Conservation (phyloP, 2,797 vertebrate genomes). For the Acanthurus lineatus region DNA sequence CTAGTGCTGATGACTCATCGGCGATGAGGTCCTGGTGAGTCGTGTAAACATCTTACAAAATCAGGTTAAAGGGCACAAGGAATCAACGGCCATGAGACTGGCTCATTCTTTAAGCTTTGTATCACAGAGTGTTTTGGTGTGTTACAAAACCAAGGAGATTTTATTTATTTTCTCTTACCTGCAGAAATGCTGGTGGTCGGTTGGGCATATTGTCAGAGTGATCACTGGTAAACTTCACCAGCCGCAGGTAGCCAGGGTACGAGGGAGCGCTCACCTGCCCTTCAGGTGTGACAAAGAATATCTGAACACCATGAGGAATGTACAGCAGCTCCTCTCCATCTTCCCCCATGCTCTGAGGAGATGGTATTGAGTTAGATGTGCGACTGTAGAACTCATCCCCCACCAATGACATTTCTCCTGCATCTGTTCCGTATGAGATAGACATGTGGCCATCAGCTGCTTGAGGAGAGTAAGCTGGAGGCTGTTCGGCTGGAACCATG, state of each 20-base stretch:
- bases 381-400: slow-evolving; percentile 91
- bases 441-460: slow-evolving; percentile 93
- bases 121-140: neutral
- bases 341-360: slow-evolving; percentile 89
- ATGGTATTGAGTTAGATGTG: slow-evolving; percentile 83
- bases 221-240: slow-evolving; percentile 92
- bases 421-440: slow-evolving; percentile 93
- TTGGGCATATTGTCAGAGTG: slow-evolving; percentile 80
- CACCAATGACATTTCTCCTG: slow-evolving; percentile 92
- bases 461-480: slow-evolving; percentile 93
- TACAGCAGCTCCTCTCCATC: slow-evolving; percentile 93
- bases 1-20: slow-evolving; percentile 51
- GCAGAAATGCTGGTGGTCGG: slow-evolving; percentile 94
- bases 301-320: slow-evolving; percentile 94
- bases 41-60: slow-evolving; percentile 62
- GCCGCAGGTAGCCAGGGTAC: slow-evolving; percentile 95
- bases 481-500: slow-evolving; percentile 81
- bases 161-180: slow-evolving; percentile 84
- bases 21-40: slow-evolving; percentile 4
- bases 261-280: slow-evolving; percentile 97
- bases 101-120: too few relatives aligned
- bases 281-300: slow-evolving; percentile 96
- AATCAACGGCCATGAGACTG: too few relatives aligned
- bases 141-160: too few relatives aligned
- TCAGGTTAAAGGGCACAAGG: slow-evolving; percentile 65